These are phyloP conservation scores for Lasius fuliginosus DNA, from an alignment of 2,888 invertebrate species.

Conservation along the genomic window DNA sequence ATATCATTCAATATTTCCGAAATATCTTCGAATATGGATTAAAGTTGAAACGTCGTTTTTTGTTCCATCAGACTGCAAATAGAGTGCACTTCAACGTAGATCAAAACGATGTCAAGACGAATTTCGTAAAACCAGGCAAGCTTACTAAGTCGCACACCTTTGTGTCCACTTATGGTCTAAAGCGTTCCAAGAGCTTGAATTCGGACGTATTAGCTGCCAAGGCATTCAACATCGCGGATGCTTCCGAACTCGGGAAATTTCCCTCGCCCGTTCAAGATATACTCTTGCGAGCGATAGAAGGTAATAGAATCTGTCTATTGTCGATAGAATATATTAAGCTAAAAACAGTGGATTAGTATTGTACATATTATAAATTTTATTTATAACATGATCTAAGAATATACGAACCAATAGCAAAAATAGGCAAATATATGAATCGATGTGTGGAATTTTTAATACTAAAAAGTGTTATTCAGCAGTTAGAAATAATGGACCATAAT, in stretches of 20 bases:
- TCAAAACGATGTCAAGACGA: constrained; percentile 69
- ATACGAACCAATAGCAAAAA: neutral
- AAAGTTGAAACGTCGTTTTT: neutral
- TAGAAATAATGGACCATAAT: neutral
- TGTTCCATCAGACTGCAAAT: constrained; percentile 74
- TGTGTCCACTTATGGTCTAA: constrained; percentile 87
- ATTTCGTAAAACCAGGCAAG: constrained; percentile 80
- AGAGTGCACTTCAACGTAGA: constrained; percentile 83
- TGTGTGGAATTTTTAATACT: neutral
- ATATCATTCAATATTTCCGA: neutral
- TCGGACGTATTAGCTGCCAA: constrained; percentile 91
- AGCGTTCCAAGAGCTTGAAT: constrained; percentile 94
- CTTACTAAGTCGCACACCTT: constrained; percentile 84
- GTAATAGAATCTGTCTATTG: constrained; percentile 81
- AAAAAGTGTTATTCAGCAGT: neutral
- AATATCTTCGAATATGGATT: neutral
- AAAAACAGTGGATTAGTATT: neutral
- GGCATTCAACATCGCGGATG: constrained; percentile 87
- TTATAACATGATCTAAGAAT: neutral
- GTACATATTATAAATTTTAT: neutral
- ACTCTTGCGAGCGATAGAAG: constrained; percentile 92
- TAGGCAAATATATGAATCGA: neutral
- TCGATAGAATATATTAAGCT: neutral
- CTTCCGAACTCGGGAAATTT: constrained; percentile 92
- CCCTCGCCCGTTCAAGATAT: constrained; percentile 91